A percentile compares a stretch with the other conserved stretches of the same genome.
These are phyloP conservation scores for Hirudinaria manillensis DNA, from an alignment of 2,888 invertebrate genomes.

Conservation along the genomic window DNA sequence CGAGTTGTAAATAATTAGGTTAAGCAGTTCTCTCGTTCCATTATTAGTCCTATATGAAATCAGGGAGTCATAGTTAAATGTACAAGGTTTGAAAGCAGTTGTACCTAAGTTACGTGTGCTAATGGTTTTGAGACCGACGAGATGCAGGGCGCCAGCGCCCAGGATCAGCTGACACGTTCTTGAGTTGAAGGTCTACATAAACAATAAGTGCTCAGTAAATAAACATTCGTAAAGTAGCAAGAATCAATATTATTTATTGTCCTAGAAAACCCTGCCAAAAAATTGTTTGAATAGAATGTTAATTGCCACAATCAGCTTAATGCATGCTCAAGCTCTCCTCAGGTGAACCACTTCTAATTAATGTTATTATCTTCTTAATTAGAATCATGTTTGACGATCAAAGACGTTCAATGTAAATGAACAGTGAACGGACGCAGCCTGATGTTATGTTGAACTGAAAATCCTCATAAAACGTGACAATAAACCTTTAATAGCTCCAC, in stretches of 20 bases:
- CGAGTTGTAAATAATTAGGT: too few species aligned
- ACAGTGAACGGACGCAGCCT: background rate
- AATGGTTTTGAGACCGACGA: constrained; percentile 67
- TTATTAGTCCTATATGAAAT: too few species aligned
- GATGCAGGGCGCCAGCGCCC: constrained; percentile 89
- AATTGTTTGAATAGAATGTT: too few species aligned
- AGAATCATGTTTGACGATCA: background rate
- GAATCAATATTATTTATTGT: constrained; percentile 10
- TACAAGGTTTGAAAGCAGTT: background rate
- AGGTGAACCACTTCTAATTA: background rate
- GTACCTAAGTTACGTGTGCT: constrained; percentile 81
- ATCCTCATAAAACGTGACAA: background rate
- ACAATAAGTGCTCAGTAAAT: too few species aligned
- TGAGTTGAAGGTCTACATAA: constrained; percentile 56
- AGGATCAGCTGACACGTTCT: constrained; percentile 79
- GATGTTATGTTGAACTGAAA: too few species aligned
- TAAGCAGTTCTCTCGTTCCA: too few species aligned
- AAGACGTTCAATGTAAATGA: background rate
- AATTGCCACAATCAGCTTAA: too few species aligned
- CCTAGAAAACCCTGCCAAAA: too few species aligned
- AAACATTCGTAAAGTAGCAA: background rate
- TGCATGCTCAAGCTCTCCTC: too few species aligned
- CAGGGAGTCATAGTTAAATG: background rate
- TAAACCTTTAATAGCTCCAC: constrained; percentile 75
- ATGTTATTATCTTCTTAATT: background rate